Percentiles rank a stretch among this genome's conserved stretches.
phyloP scores from a whole-genome alignment of 2,797 vertebrate species.

The Karalla daura region DNA sequence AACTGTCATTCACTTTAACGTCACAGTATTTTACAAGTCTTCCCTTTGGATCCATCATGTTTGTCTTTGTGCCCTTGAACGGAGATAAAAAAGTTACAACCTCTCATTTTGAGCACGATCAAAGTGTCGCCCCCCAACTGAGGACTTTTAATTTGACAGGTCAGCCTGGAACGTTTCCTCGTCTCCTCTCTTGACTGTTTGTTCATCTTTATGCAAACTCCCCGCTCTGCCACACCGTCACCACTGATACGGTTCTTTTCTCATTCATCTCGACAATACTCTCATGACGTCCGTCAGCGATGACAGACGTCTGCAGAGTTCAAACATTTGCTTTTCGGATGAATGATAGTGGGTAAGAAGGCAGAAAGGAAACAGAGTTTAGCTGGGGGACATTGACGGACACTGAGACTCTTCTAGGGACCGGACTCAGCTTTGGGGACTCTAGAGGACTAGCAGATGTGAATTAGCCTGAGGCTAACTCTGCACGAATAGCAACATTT shows the following conservation, averaged over 20 bases:
- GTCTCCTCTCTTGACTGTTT: not conserved
- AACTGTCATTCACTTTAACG: slow-evolving; percentile 1
- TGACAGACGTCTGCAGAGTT: not conserved
- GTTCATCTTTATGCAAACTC: slow-evolving; percentile 3
- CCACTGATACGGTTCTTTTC: too few species aligned
- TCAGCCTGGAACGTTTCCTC: not conserved
- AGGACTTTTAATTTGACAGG: not conserved
- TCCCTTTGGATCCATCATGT: slow-evolving; percentile 5
- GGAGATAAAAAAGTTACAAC: slow-evolving; percentile 1
- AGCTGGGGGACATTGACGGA: too few species aligned
- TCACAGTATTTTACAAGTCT: not conserved
- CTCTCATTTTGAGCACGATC: slow-evolving; percentile 3
- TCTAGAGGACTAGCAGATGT: too few species aligned
- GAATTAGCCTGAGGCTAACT: too few species aligned
- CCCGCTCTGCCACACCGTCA: too few species aligned
- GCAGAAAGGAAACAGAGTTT: too few species aligned
- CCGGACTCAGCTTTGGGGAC: too few species aligned
- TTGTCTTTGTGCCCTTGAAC: slow-evolving; percentile 1
- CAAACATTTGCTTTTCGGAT: not conserved
- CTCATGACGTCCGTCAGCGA: not conserved
- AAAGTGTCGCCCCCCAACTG: not conserved
- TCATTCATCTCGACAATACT: not conserved
- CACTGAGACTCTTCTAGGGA: too few species aligned
- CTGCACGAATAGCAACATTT: too few species aligned
- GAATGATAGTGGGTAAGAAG: not conserved